These are phyloP conservation scores for Pardalotus punctatus DNA, from an alignment of 2,113 vertebrate genomes.

Conservation along the genomic window DNA sequence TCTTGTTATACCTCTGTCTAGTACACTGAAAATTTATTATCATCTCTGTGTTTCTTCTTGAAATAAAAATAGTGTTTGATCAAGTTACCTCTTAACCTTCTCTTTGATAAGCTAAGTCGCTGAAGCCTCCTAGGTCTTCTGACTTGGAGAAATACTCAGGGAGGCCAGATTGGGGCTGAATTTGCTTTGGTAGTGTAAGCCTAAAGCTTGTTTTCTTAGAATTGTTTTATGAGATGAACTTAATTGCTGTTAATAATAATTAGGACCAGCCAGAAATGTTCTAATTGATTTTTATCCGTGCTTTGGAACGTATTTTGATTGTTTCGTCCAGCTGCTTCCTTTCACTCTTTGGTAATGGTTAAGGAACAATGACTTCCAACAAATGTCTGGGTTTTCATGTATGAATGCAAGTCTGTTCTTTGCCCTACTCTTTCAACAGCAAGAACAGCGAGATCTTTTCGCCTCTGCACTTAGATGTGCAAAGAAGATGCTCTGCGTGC, in stretches of 20 bases:
- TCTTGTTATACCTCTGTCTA: not conserved
- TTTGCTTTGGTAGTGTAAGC: not conserved
- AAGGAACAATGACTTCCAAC: conserved; percentile 52
- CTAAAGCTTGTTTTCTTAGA: not conserved
- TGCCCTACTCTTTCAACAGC: conserved; percentile 14
- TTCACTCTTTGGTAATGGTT: conserved; percentile 35
- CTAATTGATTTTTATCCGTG: not conserved
- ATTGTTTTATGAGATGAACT: conserved; percentile 20
- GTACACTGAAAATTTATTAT: not conserved
- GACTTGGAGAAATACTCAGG: not conserved
- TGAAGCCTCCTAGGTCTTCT: not conserved
- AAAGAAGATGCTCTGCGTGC: conserved; percentile 55
- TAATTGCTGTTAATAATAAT: not conserved
- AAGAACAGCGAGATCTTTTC: conserved; percentile 22
- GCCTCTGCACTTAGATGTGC: conserved; percentile 55
- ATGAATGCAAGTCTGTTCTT: conserved; percentile 43
- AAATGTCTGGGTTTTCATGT: conserved; percentile 37
- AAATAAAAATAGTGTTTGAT: not conserved
- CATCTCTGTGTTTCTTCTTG: not conserved
- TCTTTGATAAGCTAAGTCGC: not conserved
- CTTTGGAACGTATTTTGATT: not conserved
- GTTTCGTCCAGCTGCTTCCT: conserved; percentile 47
- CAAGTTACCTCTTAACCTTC: conserved; percentile 8
- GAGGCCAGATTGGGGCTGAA: not conserved
- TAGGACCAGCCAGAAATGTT: not conserved